These are phyloP conservation scores for Camptogramma bilineatum DNA, from an alignment of 2,888 invertebrate species.

Conservation along the genomic window DNA sequence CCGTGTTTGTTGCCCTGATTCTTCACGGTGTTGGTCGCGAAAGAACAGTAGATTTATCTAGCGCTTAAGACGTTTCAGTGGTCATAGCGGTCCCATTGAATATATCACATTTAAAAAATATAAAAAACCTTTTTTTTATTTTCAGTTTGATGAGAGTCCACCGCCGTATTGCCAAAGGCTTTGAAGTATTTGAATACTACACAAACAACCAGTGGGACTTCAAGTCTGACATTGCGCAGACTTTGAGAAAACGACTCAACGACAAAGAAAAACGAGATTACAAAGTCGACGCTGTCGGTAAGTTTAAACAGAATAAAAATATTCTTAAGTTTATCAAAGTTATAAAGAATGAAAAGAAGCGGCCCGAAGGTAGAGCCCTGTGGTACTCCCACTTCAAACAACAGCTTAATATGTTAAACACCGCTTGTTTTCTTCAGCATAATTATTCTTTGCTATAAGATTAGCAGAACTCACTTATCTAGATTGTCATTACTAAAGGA, in stretches of 20 bases:
- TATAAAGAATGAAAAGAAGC: constrained; percentile 1
- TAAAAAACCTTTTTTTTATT: constrained; percentile 14
- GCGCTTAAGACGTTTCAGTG: no score
- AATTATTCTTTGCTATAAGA: no score
- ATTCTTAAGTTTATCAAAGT: neutral
- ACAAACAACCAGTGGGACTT: constrained; percentile 97
- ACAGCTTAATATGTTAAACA: no score
- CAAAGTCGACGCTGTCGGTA: constrained; percentile 88
- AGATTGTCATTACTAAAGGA: no score
- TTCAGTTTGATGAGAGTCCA: constrained; percentile 92
- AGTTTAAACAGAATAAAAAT: neutral
- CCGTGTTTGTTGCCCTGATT: no score
- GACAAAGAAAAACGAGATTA: constrained; percentile 87
- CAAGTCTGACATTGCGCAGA: constrained; percentile 88
- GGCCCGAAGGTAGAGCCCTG: constrained; percentile 1
- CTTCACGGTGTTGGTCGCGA: no score
- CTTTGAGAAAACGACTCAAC: constrained; percentile 86
- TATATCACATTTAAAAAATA: no score
- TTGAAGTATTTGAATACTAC: constrained; percentile 96
- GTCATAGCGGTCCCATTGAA: no score
- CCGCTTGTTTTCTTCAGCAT: no score
- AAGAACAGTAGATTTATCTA: no score
- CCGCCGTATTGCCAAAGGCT: constrained; percentile 92
- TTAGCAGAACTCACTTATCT: no score
- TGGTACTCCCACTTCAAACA: neutral